Evolutionary conservation across 2,113 vertebrate species (phyloP).

Genomic region (Pseudopodoces humilis): DNA sequence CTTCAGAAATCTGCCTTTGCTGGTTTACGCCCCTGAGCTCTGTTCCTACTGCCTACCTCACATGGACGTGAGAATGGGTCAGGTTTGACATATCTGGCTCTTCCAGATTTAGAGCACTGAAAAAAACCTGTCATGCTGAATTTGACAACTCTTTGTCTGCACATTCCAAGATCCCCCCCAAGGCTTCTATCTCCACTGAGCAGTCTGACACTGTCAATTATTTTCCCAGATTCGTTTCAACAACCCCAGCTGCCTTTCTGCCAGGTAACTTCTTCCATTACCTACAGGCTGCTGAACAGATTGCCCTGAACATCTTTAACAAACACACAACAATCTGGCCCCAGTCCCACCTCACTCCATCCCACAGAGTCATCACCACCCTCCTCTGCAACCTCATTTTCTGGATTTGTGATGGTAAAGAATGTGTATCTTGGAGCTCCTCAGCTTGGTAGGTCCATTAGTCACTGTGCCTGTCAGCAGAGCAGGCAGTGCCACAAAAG

Average conservation of each 20-base stretch:
- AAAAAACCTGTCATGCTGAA: neutral
- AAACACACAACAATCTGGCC: neutral
- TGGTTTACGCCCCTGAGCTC: neutral
- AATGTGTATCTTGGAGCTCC: neutral
- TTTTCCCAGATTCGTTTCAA: neutral
- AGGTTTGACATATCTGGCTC: neutral
- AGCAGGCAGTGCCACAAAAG: neutral
- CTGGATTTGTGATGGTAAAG: neutral
- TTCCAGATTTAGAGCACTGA: neutral
- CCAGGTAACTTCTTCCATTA: neutral
- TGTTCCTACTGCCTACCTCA: neutral
- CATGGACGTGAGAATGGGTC: neutral
- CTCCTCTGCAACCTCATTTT: neutral
- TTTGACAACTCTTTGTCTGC: neutral
- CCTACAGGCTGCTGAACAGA: neutral
- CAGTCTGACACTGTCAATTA: neutral
- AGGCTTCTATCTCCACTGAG: neutral
- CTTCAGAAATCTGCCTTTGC: neutral
- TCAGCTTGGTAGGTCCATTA: neutral
- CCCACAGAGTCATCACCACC: neutral
- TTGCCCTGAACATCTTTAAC: neutral
- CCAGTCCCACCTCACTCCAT: neutral
- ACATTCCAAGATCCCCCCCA: neutral
- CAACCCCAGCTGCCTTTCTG: neutral
- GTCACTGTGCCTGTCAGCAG: rapidly evolving